Evolutionary conservation across 2,888 invertebrate genomes (phyloP), one percentile per base, ranked within the genome.

Genomic region (Ichneumoninae sp.): DNA sequence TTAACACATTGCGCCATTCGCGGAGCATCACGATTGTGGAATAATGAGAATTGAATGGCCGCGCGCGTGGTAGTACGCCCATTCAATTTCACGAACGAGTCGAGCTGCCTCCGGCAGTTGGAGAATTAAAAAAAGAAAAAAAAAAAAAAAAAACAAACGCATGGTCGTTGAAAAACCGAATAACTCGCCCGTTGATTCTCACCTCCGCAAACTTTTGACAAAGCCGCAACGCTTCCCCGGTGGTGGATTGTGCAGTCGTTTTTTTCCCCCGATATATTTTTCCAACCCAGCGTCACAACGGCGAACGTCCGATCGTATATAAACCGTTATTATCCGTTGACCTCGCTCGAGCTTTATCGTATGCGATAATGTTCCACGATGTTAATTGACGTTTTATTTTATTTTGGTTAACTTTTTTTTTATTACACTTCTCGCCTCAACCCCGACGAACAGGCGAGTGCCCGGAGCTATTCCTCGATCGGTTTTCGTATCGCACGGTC

Each of bases 301-400:
- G 13, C 26, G 30, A 26, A 57, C 3, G 26, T 22, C 10, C 57
- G 10, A 26, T 57, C 26, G 10, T 57, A 5, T 57, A 54, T 22
- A 54, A 22, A 54, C 2, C 30, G 16, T 30, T 30, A 4, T 30
- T 16, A 60, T 26, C 6, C 60, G 26, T 26, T 16, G 16, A 19
- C 44, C 57, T 73, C 57, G 36, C 13, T 73, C 6, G 8, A 57
- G 22, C 57, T 57, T 57, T 26, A 22, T 57, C 22, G 16, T 57
- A 16, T 5, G n/a, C 22, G 40, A 30, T n/a, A 36, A 60, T 44
- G 13, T 73, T 73, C 5, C 0, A 13, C 30, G 16, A 30, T 60
- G 60, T 60, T 73, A 60, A 60, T 60, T 10, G 30, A 60, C 44
- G 33, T 70, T 70, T 70, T 22, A 19, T 66, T 66, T 8, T 52